Evolutionary conservation across 2,113 vertebrate genomes (phyloP).

Genomic region (Pseudolaguvia tuberculata): DNA sequence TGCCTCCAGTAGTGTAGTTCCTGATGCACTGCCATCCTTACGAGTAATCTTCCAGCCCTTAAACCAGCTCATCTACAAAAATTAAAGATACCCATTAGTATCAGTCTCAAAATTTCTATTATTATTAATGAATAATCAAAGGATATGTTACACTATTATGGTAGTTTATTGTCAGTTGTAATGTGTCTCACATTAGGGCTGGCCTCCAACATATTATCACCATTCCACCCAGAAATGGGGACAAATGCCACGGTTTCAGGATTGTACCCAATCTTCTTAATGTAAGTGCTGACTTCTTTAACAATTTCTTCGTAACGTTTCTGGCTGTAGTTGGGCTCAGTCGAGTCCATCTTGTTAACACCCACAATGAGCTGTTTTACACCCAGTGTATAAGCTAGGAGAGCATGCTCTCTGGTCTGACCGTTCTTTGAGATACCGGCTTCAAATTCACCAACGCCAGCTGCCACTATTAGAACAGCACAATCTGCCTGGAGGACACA

Average conservation of each 20-base stretch:
- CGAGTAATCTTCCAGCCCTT: constrained; percentile 94
- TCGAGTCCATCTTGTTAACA: constrained; percentile 98
- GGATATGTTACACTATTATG: background rate
- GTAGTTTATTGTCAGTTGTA: background rate
- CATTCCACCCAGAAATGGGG: constrained; percentile 97
- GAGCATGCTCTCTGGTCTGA: constrained; percentile 94
- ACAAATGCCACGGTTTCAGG: constrained; percentile 93
- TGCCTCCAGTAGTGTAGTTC: constrained; percentile 88
- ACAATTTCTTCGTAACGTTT: constrained; percentile 97
- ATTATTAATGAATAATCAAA: background rate
- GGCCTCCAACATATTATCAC: constrained; percentile 97
- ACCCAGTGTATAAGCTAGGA: constrained; percentile 93
- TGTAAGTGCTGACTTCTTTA: constrained; percentile 98
- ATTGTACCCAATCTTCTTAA: constrained; percentile 99
- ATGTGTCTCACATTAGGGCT: constrained; percentile 77
- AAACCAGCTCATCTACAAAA: constrained; percentile 91
- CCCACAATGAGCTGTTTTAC: constrained; percentile 96
- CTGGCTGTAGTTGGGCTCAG: constrained; percentile 95
- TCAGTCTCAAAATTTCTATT: background rate
- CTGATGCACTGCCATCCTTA: constrained; percentile 88
- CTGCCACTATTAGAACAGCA: constrained; percentile 93
- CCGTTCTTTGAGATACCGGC: constrained; percentile 96
- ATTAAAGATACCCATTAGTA: background rate
- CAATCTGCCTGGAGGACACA: constrained; percentile 83
- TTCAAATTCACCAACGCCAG: constrained; percentile 93